These are phyloP conservation scores for Danio kyathit DNA, from an alignment of 2,797 vertebrate genomes.

Conservation along the genomic window DNA sequence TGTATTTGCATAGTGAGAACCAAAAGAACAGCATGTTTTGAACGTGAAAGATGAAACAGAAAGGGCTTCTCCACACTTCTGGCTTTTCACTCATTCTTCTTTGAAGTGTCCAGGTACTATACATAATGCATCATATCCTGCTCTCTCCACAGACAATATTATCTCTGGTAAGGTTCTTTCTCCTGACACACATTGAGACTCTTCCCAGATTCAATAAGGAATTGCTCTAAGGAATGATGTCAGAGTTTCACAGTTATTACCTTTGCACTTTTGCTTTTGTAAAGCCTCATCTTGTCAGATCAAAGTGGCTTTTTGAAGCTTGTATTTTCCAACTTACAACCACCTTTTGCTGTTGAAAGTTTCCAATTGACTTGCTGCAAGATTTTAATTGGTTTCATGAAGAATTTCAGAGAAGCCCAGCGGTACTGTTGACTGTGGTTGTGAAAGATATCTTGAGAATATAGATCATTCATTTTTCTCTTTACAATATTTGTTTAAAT, in stretches of 20 bases:
- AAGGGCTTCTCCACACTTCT: conserved; percentile 29
- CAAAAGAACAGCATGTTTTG: neutral
- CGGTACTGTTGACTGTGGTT: neutral
- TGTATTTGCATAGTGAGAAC: neutral
- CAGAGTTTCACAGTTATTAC: conserved; percentile 23
- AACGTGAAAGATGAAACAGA: conserved; percentile 12
- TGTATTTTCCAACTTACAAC: conserved; percentile 12
- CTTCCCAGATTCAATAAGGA: conserved; percentile 38
- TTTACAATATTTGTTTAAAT: neutral
- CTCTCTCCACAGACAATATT: conserved; percentile 70
- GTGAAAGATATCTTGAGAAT: neutral
- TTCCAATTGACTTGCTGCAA: neutral
- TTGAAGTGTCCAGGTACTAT: conserved; percentile 76
- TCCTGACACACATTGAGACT: conserved; percentile 62
- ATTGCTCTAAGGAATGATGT: conserved; percentile 33
- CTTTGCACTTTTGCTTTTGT: conserved; percentile 32
- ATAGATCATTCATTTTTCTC: neutral
- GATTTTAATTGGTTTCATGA: neutral
- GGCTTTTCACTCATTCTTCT: conserved; percentile 44
- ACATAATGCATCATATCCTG: conserved; percentile 70
- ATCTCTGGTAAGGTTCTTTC: conserved; percentile 72
- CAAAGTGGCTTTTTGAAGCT: conserved; percentile 43
- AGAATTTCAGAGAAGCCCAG: neutral
- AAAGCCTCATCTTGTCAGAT: conserved; percentile 33
- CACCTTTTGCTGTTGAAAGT: neutral